Base-by-base conservation (phyloP, 2,888 invertebrate species). In the Platycheirus albimanus region DNA sequence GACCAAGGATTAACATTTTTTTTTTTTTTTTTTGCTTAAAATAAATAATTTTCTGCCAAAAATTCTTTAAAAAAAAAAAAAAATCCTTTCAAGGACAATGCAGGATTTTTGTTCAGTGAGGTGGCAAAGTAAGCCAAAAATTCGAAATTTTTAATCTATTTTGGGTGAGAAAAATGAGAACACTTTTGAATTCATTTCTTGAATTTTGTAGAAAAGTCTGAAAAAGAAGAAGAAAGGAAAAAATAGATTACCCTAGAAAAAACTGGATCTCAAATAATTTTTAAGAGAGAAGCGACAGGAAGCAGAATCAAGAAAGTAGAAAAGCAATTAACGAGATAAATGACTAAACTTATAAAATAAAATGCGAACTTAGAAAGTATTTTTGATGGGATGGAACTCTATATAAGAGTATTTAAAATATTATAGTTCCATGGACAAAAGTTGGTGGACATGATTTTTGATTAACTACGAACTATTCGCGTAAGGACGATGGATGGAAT, bases 321-420 rank as follows among this genome's bases (percentile, higher is more conserved):
- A 70, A 77, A 77, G 63, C 63, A 77, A 77, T 77, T 56, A 77
- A 63, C 52, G 61, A 63, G 45, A 61, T 69, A 52, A 69, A 61
- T 63, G 51, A 58, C 69, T 67, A 20, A 45, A 45, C 24, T 56
- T 17, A 43, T 56, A 38, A 24, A 52, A 58, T 58, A 41, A 58
- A 58, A 11, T 58, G 58, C 3, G 58, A 58, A 58, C 41, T 58
- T 58, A 41, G 56, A 56, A 56, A 56, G 36, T 20, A 38, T n/a
- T n/a, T 56, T 56, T 56, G 38, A 56, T n/a, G 36, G 56, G 56
- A 19, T 24, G 24, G 24, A 24, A 24, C n/a, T n/a, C n/a, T n/a
- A n/a, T 24, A 24, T 24, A 24, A 56, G 36, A 38, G 20, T 13
- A 24, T 38, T 24, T n/a, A n/a, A n/a, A n/a, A n/a, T n/a, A n/a